Conservation (phyloP, 2,888 invertebrate genomes). For the Linyphia triangularis region DNA sequence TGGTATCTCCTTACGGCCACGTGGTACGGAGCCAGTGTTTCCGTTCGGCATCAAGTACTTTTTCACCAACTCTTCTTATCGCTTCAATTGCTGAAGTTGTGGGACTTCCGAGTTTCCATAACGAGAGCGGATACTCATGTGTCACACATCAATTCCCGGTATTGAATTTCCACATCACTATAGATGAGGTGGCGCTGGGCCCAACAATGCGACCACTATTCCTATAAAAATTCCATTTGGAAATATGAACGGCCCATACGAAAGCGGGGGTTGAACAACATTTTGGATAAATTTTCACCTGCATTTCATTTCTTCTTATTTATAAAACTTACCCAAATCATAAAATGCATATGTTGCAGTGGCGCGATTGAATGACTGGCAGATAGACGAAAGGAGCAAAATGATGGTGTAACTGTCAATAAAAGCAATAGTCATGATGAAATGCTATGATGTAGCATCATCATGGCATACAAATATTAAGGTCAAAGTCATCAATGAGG, state of each 20-base stretch:
- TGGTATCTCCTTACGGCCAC: neutral
- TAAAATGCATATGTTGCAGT: no score
- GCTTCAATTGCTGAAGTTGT: neutral
- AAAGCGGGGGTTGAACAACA: neutral
- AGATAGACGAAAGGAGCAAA: no score
- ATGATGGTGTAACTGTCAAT: no score
- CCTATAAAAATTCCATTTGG: neutral
- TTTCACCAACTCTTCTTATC: slow-evolving; percentile 2
- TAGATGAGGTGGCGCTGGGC: neutral
- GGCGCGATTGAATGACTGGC: no score
- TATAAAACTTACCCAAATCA: no score
- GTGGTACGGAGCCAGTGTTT: neutral
- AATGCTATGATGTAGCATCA: no score
- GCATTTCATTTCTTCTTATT: no score
- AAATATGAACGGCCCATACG: neutral
- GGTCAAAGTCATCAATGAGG: no score
- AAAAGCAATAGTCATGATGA: no score
- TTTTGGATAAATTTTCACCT: no score
- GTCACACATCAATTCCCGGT: neutral
- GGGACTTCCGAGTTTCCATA: slow-evolving; percentile 33
- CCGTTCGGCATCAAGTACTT: slow-evolving; percentile 7
- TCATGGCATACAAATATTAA: no score
- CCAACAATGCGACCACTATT: neutral
- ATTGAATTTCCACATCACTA: neutral
- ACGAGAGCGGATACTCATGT: slow-evolving; percentile 21